These are phyloP conservation scores for Punctoribates punctum DNA, from an alignment of 2,888 invertebrate genomes.

Conservation along the genomic window DNA sequence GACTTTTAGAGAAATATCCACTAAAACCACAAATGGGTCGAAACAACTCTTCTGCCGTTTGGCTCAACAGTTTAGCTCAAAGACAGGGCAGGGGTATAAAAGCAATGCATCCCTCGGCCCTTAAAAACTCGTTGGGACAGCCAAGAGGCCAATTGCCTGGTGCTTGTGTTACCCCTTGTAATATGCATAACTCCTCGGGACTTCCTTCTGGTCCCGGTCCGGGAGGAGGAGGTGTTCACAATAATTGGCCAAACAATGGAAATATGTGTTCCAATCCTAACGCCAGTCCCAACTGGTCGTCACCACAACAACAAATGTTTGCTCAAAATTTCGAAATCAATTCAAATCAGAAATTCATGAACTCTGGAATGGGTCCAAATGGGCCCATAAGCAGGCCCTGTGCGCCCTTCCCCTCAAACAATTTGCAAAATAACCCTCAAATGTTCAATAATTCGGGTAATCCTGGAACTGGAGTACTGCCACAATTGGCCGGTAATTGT, in stretches of 20 bases:
- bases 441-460: constrained; percentile 34
- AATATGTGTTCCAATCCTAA: constrained; percentile 31
- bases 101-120: constrained; percentile 41
- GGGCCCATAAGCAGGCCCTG: constrained; percentile 59
- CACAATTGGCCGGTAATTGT: constrained; percentile 12
- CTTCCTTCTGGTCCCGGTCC: constrained; percentile 41
- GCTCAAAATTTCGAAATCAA: constrained; percentile 32
- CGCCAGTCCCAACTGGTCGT: constrained; percentile 17
- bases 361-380: constrained; percentile 43
- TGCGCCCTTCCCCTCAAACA: constrained; percentile 21
- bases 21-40: constrained; percentile 80
- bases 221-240: constrained; percentile 29
- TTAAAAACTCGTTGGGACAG: constrained; percentile 44
- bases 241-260: constrained; percentile 28
- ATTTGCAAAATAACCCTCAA: constrained; percentile 24
- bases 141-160: constrained; percentile 36
- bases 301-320: constrained; percentile 35
- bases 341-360: constrained; percentile 15
- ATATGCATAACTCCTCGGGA: constrained; percentile 43
- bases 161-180: constrained; percentile 45
- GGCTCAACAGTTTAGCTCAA: constrained; percentile 72
- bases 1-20: constrained; percentile 90
- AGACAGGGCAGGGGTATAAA: constrained; percentile 46
- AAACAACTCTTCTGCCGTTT: constrained; percentile 74
- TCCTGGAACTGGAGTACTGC: background rate